Evolutionary conservation across 1,140 invertebrate genomes (phyloP).

Genomic region (Penaeus vannamei): DNA sequence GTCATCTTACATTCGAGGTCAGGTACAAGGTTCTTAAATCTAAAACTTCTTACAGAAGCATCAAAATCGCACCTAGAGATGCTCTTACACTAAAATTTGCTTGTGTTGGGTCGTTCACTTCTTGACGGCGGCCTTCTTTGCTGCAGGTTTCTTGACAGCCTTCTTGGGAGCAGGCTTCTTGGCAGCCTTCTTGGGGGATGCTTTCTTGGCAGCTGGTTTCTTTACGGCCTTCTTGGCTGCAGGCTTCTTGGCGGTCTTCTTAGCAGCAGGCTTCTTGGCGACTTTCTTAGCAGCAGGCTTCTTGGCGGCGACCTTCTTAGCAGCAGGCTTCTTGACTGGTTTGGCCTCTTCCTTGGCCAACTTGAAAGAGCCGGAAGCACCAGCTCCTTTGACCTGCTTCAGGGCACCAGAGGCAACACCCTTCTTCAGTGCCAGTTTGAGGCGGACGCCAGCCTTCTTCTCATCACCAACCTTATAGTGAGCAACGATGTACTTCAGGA

Average conservation of each 20-base stretch:
- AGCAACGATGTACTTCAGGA: slow-evolving; percentile 78
- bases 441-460: slow-evolving; percentile 74
- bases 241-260: slow-evolving; percentile 9
- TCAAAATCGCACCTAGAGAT: too few relatives aligned
- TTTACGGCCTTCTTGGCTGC: slow-evolving; percentile 54
- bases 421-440: slow-evolving; percentile 73
- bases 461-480: slow-evolving; percentile 77
- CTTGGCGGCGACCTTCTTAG: slow-evolving; percentile 60
- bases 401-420: slow-evolving; percentile 74
- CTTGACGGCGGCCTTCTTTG: slow-evolving; percentile 11
- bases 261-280: slow-evolving; percentile 61
- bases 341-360: slow-evolving; percentile 67
- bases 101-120: too few relatives aligned
- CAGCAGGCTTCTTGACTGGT: too few relatives aligned
- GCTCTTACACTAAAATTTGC: too few relatives aligned
- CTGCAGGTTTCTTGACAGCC: slow-evolving; percentile 42
- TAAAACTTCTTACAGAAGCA: too few relatives aligned
- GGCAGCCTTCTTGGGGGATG: slow-evolving; percentile 64
- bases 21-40: too few relatives aligned
- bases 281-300: slow-evolving; percentile 68
- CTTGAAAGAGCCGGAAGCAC: slow-evolving; percentile 78
- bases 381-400: slow-evolving; percentile 78
- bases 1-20: too few relatives aligned
- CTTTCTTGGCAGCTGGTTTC: slow-evolving; percentile 57
- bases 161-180: slow-evolving; percentile 66